These are phyloP conservation scores for Tenthredo mesomela DNA, from an alignment of 2,888 invertebrate species.

Conservation along the genomic window DNA sequence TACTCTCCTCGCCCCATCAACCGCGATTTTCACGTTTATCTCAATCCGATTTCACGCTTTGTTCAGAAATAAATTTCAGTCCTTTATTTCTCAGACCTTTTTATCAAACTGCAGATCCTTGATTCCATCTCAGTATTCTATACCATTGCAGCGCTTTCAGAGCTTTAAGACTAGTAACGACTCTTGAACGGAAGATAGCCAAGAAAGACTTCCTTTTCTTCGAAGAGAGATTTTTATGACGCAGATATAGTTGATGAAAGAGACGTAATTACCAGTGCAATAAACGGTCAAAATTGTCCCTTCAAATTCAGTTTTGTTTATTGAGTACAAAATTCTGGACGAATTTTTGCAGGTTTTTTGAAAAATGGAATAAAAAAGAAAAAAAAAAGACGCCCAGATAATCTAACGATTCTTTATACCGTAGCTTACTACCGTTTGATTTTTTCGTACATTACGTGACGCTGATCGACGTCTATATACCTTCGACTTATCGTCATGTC, in stretches of 20 bases:
- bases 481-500: conserved; percentile 27
- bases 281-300: neutral
- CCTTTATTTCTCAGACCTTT: neutral
- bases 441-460: neutral
- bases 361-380: neutral
- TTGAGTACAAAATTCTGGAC: neutral
- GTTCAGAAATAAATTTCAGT: neutral
- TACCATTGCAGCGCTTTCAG: neutral
- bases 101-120: neutral
- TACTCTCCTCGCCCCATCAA: neutral
- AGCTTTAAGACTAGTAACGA: conserved; percentile 13
- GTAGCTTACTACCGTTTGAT: neutral
- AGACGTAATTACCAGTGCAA: neutral
- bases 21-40: neutral
- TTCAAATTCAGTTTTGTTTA: neutral
- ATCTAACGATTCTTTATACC: neutral
- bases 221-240: neutral
- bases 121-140: neutral
- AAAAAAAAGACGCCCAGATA: neutral
- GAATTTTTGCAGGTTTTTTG: neutral
- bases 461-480: conserved; percentile 9
- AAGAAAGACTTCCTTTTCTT: neutral
- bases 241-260: neutral
- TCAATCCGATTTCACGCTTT: neutral
- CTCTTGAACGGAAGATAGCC: neutral